Evolutionary conservation across 2,113 vertebrate genomes (phyloP), one percentile per base, ranked within the genome.

Genomic region (Paradoxurus hermaphroditus): DNA sequence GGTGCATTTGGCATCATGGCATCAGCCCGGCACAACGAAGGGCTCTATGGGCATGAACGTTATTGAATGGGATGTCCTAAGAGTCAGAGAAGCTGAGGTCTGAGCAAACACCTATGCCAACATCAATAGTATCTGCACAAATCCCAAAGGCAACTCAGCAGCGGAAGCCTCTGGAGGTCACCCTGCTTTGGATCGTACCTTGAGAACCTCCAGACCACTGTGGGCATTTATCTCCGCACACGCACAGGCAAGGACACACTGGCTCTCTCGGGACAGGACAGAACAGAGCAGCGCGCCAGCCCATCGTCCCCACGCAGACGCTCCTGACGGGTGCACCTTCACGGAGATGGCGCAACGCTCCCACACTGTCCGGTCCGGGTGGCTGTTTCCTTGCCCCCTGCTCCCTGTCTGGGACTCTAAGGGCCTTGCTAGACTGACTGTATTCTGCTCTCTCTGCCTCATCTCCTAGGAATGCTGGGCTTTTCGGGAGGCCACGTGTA

Each of bases 1-100:
- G 0, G 41, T 14, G 3, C 14, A 11, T 39, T 16, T 15, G 41
- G 41, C 14, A 16, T 15, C 4, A 31, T 0, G 7, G 10, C 21
- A 5, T 4, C 70, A 10, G 3, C 44, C 56, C 4, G 39, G 29
- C 31, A 39, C 7, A 31, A 59, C 1, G 5, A n/a, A 94, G 56
- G 65, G 44, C 29, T 49, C 72, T 34, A 5, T 6, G 2, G 1
- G 2, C 9, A 34, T 5, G 10, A 49, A 29, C 18, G 46, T 21
- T 31, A 16, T 7, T 27, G 14, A 75, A 44, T 4, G 25, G 72
- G 14, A 34, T 4, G 12, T 18, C 62, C 18, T 10, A 49, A 65
- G 39, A 85, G 29, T 4, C 8, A 10, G 39, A 79, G 39, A 70
- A 67, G 27, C 82, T 15, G 25, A 34, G 34, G 31, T 27, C 21